Percentiles rank a stretch among this genome's conserved stretches.
Evolutionary conservation across 2,797 vertebrate species (phyloP).

Genomic region (Sebastes steindachneri): DNA sequence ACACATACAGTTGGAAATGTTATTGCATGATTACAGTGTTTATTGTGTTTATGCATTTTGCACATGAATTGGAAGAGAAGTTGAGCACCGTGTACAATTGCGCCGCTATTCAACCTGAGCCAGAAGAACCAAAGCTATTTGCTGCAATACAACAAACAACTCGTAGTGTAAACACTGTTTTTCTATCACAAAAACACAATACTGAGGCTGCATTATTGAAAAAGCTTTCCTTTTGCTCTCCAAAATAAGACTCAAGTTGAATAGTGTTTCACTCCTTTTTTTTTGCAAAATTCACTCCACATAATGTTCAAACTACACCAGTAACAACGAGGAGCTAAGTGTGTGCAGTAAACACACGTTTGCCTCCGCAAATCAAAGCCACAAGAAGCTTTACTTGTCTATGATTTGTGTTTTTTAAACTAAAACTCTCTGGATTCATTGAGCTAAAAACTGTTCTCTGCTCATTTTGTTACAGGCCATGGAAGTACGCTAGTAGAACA

Average conservation of each 20-base stretch:
- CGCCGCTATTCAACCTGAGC: conserved; percentile 71
- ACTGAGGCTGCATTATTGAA: conserved; percentile 33
- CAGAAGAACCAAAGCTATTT: conserved; percentile 64
- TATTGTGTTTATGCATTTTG: conserved; percentile 86
- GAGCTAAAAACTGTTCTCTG: background rate
- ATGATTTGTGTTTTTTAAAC: background rate
- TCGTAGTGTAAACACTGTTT: conserved; percentile 52
- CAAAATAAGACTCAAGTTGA: conserved; percentile 16
- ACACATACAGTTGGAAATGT: conserved; percentile 78
- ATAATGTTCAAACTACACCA: conserved; percentile 21
- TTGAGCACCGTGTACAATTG: conserved; percentile 78
- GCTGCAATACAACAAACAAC: conserved; percentile 64
- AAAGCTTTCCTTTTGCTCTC: conserved; percentile 51
- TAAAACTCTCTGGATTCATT: conserved; percentile 5
- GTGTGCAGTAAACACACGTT: conserved; percentile 17
- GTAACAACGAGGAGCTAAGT: conserved; percentile 6
- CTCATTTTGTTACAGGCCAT: background rate
- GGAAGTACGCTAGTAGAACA: background rate
- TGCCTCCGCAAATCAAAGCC: conserved; percentile 18
- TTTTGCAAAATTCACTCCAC: conserved; percentile 10
- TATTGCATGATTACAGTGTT: conserved; percentile 83
- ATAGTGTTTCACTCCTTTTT: conserved; percentile 30
- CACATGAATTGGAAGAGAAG: conserved; percentile 82
- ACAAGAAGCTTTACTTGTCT: conserved; percentile 1
- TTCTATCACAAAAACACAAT: conserved; percentile 59